A percentile compares a stretch with the other conserved stretches of the same genome.
Conservation (phyloP, 2,113 vertebrate genomes). For the Brachyistius frenatus region DNA sequence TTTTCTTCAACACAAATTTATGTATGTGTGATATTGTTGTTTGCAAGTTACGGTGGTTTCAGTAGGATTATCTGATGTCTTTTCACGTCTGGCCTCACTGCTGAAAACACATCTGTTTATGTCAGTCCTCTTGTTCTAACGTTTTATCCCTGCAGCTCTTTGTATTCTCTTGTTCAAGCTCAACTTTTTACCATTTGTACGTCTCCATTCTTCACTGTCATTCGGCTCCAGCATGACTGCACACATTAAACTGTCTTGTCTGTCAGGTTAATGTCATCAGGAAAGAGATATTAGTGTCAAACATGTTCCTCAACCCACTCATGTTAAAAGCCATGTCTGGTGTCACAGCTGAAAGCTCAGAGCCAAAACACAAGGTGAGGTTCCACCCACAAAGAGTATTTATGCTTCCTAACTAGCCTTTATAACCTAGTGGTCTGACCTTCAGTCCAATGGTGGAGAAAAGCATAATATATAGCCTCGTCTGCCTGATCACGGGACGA, state of each 20-base stretch:
- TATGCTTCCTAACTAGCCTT: constrained; percentile 57
- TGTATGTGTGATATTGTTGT: not conserved
- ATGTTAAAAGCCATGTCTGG: constrained; percentile 30
- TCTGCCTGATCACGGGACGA: constrained; percentile 15
- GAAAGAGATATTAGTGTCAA: constrained; percentile 58
- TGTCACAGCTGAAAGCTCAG: constrained; percentile 32
- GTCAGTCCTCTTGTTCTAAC: not conserved
- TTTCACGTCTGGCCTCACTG: not conserved
- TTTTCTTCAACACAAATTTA: not conserved
- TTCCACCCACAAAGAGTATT: constrained; percentile 34
- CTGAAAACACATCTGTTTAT: constrained; percentile 18
- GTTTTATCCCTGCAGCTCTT: constrained; percentile 18
- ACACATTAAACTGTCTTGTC: constrained; percentile 49
- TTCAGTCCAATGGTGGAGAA: constrained; percentile 50
- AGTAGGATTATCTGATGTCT: not conserved
- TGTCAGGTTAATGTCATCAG: constrained; percentile 62
- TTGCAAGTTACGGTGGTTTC: not conserved
- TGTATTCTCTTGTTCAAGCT: constrained; percentile 4
- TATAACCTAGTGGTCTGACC: constrained; percentile 55
- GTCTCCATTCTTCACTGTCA: constrained; percentile 39
- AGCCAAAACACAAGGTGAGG: constrained; percentile 18
- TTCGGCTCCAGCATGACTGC: constrained; percentile 40
- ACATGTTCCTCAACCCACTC: constrained; percentile 48
- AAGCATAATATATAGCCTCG: constrained; percentile 58
- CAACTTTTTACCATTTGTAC: constrained; percentile 34